A percentile compares a stretch with the other conserved stretches of the same genome.
phyloP scores from a whole-genome alignment of 1,140 invertebrate genomes.

The Cylas formicarius region DNA sequence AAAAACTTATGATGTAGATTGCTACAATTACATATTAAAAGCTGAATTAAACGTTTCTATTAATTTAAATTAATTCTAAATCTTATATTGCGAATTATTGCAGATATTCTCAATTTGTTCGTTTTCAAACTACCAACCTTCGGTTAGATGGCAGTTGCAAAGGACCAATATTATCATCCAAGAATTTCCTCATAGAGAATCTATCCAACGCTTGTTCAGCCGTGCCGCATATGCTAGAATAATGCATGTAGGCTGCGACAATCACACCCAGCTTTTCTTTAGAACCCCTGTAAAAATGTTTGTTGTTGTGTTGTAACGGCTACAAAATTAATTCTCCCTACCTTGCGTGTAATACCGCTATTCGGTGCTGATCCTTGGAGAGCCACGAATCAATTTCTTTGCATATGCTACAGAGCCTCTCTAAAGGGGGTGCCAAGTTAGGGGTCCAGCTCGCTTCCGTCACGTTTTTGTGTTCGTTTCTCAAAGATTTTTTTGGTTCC shows the following conservation, averaged over 20 bases:
- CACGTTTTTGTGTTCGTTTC: slow-evolving; percentile 55
- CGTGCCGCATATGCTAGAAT: slow-evolving; percentile 83
- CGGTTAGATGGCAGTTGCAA: slow-evolving; percentile 81
- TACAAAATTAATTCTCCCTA: slow-evolving; percentile 41
- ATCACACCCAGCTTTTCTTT: slow-evolving; percentile 77
- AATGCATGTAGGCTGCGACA: slow-evolving; percentile 89
- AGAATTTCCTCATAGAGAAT: slow-evolving; percentile 85
- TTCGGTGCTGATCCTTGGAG: slow-evolving; percentile 67
- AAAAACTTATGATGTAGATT: no score
- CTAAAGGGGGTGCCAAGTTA: slow-evolving; percentile 79
- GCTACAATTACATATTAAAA: no score
- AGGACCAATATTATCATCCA: slow-evolving; percentile 77
- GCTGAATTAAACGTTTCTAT: no score
- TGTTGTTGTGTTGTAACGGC: not conserved
- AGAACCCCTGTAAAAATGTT: slow-evolving; percentile 49
- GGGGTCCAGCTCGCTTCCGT: slow-evolving; percentile 80
- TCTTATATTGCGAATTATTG: no score
- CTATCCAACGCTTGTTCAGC: slow-evolving; percentile 84
- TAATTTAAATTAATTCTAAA: no score
- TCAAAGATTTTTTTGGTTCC: slow-evolving; percentile 50
- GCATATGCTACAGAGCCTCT: slow-evolving; percentile 82
- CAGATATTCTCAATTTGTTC: not conserved
- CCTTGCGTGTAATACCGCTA: slow-evolving; percentile 84
- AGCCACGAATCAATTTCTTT: slow-evolving; percentile 90
- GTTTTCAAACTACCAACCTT: slow-evolving; percentile 52